These are phyloP conservation scores for Accipiter cooperii DNA, from an alignment of 2,113 vertebrate genomes.

Conservation along the genomic window DNA sequence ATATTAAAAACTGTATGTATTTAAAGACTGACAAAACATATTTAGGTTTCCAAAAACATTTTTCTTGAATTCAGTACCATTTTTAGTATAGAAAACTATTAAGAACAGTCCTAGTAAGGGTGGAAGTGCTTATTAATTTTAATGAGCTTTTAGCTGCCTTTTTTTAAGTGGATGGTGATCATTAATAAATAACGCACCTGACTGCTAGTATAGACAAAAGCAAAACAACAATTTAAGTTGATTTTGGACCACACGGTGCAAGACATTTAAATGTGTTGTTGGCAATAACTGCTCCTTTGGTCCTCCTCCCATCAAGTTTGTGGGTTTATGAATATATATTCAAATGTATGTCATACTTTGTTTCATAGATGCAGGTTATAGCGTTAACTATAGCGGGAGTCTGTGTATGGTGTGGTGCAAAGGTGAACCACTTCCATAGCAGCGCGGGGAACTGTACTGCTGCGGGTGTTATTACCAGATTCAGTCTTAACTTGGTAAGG, in stretches of 20 bases:
- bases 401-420: not conserved
- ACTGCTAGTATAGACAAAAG: not conserved
- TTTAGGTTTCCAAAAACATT: not conserved
- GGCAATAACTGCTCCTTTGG: not conserved
- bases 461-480: not conserved
- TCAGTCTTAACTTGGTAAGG: not conserved
- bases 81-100: not conserved
- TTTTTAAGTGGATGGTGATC: not conserved
- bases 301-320: not conserved
- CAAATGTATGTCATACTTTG: fast-evolving
- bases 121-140: slow-evolving; percentile 22
- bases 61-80: not conserved
- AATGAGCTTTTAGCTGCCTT: slow-evolving; percentile 7
- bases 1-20: not conserved
- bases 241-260: not conserved
- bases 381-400: not conserved
- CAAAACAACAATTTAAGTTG: not conserved
- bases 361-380: not conserved
- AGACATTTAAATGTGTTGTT: not conserved
- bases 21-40: not conserved
- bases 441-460: not conserved
- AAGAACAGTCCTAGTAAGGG: not conserved
- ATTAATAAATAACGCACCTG: slow-evolving; percentile 6
- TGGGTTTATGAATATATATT: not conserved
- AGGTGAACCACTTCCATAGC: not conserved